These are phyloP conservation scores for Chiridota heheva DNA, from an alignment of 35 echinoderm and acorn worm species.

Conservation along the genomic window DNA sequence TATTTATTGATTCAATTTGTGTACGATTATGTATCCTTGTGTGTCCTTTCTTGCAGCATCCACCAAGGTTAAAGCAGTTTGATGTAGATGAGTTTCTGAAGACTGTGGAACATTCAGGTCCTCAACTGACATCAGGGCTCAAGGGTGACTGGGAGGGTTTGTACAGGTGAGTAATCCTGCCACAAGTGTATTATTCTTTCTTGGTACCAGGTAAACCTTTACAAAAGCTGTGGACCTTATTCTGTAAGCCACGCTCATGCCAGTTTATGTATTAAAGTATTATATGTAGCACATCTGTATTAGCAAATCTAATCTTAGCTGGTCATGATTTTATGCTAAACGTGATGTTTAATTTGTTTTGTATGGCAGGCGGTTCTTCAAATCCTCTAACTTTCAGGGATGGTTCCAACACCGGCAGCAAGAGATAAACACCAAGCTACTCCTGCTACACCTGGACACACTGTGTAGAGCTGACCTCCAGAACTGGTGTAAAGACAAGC, in stretches of 20 bases:
- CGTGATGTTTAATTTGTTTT: too few species aligned
- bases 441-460: conserved; percentile 80
- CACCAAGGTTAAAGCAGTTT: conserved; percentile 93
- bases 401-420: conserved; percentile 89
- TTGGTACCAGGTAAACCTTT: too few species aligned
- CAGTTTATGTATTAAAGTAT: too few species aligned
- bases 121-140: conserved; percentile 95
- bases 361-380: conserved; percentile 94
- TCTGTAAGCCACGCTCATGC: too few species aligned
- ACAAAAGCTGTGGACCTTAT: too few species aligned
- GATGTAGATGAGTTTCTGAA: conserved; percentile 90
- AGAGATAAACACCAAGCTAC: conserved; percentile 91
- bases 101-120: conserved; percentile 96
- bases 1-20: too few species aligned
- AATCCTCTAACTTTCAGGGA: conserved; percentile 87
- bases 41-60: conserved; percentile 60
- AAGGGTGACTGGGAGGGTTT: conserved; percentile 96
- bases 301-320: too few species aligned
- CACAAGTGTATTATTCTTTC: too few species aligned
- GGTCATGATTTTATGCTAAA: too few species aligned
- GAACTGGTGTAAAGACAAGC: conserved; percentile 80
- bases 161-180: conserved; percentile 69
- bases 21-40: too few species aligned
- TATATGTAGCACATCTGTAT: too few species aligned
- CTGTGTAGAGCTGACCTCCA: conserved; percentile 80